A percentile compares a stretch with the other conserved stretches of the same genome.
Evolutionary conservation across 2,888 invertebrate genomes (phyloP).

Genomic region (Tetragnatha montana): DNA sequence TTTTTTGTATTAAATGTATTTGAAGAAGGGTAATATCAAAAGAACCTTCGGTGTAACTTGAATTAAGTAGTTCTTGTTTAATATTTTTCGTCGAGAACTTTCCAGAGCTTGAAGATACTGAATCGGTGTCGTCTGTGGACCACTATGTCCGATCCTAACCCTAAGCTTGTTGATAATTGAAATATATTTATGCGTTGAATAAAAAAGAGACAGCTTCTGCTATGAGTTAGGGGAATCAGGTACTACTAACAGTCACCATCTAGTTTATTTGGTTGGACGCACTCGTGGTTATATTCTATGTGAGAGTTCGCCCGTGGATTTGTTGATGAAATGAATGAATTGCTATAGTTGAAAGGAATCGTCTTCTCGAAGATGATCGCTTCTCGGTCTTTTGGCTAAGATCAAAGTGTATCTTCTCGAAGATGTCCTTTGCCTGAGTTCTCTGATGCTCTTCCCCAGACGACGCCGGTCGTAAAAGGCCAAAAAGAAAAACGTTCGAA

Average conservation of each 20-base stretch:
- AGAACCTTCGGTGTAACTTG: too few relatives aligned
- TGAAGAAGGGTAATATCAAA: too few relatives aligned
- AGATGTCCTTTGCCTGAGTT: background rate
- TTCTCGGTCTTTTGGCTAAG: too few relatives aligned
- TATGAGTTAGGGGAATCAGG: constrained; percentile 42
- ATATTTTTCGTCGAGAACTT: background rate
- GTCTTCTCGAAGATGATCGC: too few relatives aligned
- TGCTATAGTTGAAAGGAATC: too few relatives aligned
- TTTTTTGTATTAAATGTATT: too few relatives aligned
- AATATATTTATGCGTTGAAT: constrained; percentile 54
- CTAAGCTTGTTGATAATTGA: constrained; percentile 61
- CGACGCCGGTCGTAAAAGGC: constrained; percentile 21
- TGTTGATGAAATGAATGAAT: too few relatives aligned
- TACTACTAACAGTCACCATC: background rate
- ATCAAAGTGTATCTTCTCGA: too few relatives aligned
- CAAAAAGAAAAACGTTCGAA: background rate
- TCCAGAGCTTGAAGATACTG: constrained; percentile 56
- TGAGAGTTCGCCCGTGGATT: too few relatives aligned
- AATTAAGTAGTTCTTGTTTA: background rate
- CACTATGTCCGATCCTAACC: constrained; percentile 40
- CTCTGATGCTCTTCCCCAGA: constrained; percentile 17
- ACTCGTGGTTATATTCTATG: too few relatives aligned
- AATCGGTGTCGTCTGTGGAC: constrained; percentile 40
- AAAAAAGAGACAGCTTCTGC: background rate
- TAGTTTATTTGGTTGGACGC: too few relatives aligned